Conservation (phyloP, 2,888 invertebrate species). For the Phrixothrix hirtus region DNA sequence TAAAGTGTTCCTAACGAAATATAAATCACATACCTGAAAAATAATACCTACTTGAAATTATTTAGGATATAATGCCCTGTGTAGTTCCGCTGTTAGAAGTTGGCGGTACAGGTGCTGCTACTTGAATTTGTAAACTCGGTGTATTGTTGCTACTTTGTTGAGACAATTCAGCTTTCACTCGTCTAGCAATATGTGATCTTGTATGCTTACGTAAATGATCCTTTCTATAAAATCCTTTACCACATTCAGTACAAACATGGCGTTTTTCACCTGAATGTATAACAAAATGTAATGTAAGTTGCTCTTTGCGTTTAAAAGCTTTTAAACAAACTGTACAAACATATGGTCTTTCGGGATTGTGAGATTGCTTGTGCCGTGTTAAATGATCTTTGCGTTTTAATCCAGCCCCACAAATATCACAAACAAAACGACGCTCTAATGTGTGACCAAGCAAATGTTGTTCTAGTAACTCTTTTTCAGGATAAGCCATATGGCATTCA, state of each 20-base stretch:
- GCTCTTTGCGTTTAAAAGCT: conserved; percentile 87
- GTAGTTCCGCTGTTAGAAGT: conserved; percentile 33
- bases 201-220: conserved; percentile 86
- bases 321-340: conserved; percentile 87
- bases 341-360: conserved; percentile 87
- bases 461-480: conserved; percentile 80
- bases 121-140: conserved; percentile 51
- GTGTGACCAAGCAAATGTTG: conserved; percentile 88
- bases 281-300: conserved; percentile 84
- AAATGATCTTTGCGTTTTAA: conserved; percentile 85
- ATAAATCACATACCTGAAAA: background rate
- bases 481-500: conserved; percentile 88
- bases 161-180: conserved; percentile 82
- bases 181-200: conserved; percentile 80
- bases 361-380: conserved; percentile 84
- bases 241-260: conserved; percentile 85
- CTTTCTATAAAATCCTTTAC: conserved; percentile 87
- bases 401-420: conserved; percentile 88
- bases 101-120: conserved; percentile 47
- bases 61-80: conserved; percentile 45
- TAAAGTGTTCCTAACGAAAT: too few species aligned
- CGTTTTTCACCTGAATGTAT: conserved; percentile 89
- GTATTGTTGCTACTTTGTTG: conserved; percentile 59
- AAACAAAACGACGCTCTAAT: conserved; percentile 81
- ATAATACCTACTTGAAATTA: too few species aligned